Evolutionary conservation across 2,888 invertebrate genomes (phyloP).

Genomic region (Elysia crispata): DNA sequence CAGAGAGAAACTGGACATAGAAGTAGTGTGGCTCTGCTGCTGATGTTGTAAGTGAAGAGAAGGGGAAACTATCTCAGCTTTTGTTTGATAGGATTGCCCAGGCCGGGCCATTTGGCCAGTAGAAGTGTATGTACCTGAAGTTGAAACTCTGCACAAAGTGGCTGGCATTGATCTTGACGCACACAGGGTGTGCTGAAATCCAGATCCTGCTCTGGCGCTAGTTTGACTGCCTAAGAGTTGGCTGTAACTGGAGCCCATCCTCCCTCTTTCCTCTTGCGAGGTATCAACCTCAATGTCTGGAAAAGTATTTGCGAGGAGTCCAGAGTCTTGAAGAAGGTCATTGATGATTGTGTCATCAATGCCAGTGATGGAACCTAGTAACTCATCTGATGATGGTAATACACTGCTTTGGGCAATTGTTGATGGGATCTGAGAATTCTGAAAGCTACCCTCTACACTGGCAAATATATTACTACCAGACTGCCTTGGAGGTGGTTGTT

Average conservation of each 20-base stretch:
- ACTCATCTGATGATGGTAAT: conserved; percentile 42
- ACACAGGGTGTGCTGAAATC: background rate
- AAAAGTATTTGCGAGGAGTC: conserved; percentile 45
- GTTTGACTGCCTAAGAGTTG: background rate
- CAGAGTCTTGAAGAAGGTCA: conserved; percentile 47
- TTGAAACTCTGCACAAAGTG: background rate
- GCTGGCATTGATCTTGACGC: background rate
- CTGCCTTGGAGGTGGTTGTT: background rate
- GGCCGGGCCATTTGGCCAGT: too few species aligned
- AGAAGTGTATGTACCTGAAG: background rate
- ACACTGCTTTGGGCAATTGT: background rate
- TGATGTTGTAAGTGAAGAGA: background rate
- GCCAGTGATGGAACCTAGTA: conserved; percentile 45
- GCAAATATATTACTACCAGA: too few species aligned
- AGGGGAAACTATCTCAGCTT: too few species aligned
- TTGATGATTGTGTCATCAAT: conserved; percentile 48
- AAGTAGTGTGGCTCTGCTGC: background rate
- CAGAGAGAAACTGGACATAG: background rate
- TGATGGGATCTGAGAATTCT: background rate
- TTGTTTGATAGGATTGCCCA: too few species aligned
- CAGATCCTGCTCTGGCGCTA: background rate
- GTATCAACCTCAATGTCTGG: conserved; percentile 46
- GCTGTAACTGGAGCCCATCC: too few species aligned
- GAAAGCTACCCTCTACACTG: background rate
- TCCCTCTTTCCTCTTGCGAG: conserved; percentile 29